A percentile compares a stretch with the other conserved stretches of the same genome.
Conservation (phyloP, 2,888 invertebrate genomes). For the Drymonia ruficornis region DNA sequence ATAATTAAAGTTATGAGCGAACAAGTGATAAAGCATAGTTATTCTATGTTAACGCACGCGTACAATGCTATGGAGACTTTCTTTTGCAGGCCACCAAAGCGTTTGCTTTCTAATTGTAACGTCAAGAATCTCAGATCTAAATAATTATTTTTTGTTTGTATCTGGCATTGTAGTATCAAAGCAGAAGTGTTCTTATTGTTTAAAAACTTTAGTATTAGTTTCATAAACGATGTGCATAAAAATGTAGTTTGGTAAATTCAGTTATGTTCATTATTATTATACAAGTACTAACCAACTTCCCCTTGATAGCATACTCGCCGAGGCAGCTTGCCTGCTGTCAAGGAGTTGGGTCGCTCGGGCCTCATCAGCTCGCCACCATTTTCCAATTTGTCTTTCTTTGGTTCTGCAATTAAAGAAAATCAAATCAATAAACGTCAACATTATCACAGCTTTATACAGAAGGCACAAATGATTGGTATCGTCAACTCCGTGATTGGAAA, state of each 20-base stretch:
- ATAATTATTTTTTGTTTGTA: neutral
- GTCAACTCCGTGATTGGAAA: no score
- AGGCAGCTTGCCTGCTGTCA: constrained; percentile 90
- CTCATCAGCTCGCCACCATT: constrained; percentile 84
- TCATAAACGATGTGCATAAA: no score
- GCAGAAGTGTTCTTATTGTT: neutral
- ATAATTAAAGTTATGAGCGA: neutral
- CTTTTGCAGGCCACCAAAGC: constrained; percentile 6
- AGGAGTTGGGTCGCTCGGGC: constrained; percentile 92
- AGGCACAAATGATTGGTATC: no score
- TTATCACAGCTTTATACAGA: no score
- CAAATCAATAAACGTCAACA: constrained; percentile 6
- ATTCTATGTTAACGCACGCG: neutral
- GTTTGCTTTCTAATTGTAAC: constrained; percentile 8
- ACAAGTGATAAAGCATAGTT: neutral
- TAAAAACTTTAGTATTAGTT: no score
- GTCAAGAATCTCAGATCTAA: constrained; percentile 1
- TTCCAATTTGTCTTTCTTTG: constrained; percentile 97
- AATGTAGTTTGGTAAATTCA: no score
- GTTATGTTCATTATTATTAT: neutral
- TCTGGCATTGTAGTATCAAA: neutral
- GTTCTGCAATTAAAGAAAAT: constrained; percentile 88
- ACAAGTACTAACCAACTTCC: constrained; percentile 84
- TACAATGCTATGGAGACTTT: constrained; percentile 5
- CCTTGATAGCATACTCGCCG: constrained; percentile 93